These are phyloP conservation scores for Myiopsitta monachus DNA, from an alignment of 2,113 vertebrate genomes.

Conservation along the genomic window DNA sequence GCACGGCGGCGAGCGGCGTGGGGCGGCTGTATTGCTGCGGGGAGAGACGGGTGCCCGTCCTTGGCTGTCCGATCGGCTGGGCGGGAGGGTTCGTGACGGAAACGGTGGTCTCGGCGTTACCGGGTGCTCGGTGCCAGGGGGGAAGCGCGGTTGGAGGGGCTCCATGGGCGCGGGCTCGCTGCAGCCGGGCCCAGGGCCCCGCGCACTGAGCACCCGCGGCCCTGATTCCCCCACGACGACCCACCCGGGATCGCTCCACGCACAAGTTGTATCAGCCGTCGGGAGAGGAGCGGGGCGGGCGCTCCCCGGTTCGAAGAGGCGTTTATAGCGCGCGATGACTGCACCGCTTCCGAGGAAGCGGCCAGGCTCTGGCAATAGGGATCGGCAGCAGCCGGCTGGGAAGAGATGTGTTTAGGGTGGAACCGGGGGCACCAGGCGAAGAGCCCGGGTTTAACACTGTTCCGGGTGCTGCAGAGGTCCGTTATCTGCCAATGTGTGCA, in stretches of 20 bases:
- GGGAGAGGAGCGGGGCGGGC: neutral
- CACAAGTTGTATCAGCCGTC: neutral
- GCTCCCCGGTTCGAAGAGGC: neutral
- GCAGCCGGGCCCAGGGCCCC: neutral
- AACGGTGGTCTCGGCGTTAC: neutral
- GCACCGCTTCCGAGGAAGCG: neutral
- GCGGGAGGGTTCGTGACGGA: neutral
- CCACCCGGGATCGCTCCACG: neutral
- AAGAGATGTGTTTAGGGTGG: neutral
- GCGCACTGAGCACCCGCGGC: neutral
- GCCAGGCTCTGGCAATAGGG: neutral
- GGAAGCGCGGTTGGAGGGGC: neutral
- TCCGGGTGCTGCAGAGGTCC: neutral
- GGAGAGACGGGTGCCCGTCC: neutral
- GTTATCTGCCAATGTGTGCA: neutral
- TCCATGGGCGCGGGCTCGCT: neutral
- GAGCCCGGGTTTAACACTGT: neutral
- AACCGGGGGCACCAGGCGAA: neutral
- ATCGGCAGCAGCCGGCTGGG: neutral
- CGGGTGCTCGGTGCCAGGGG: neutral
- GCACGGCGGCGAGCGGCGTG: slow-evolving; percentile 19
- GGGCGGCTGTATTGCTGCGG: neutral
- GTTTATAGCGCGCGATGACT: neutral
- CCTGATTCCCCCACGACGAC: neutral
- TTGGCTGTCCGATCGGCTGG: neutral